Base-by-base conservation (phyloP, 1,140 invertebrate genomes). In the Hormaphis cornu region DNA sequence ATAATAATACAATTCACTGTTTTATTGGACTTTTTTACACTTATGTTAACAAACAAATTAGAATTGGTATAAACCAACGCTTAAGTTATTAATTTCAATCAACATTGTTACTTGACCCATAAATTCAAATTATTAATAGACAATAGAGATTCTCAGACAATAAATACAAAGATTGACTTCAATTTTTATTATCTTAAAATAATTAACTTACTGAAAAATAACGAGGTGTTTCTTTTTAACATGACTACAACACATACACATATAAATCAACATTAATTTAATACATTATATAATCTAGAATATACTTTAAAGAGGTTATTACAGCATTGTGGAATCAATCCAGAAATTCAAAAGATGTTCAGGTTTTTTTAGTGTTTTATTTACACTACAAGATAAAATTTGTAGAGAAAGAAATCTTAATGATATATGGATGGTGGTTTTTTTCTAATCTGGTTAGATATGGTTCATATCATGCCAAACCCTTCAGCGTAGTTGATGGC, bases 401-500 rank as follows among this genome's bases (percentile, higher is more conserved):
- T 33, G 12, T 16, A 53, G 28, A 3, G 20, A 12, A 58, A n/a
- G n/a, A n/a, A n/a, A n/a, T n/a, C n/a, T n/a, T n/a, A n/a, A n/a
- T n/a, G n/a, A 58, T 58, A n/a, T 3, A 40, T 56, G 24, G 28
- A 30, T 54, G 52, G 52, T 16, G 18, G 6, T 26, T 28, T 56
- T 56, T 8, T 56, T 56, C 4, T 1, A 4, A 12, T 24, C 7
- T 40, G 14, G 7, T 40, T 50, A 33, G 9, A 4, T 40, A 3
- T n/a, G 14, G 22, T 58, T 84, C 86, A 91, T 78, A 90, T 81
- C 87, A 91, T 90, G 69, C 89, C 89, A 77, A 91, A 91, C 59
- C 89, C 89, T 81, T 90, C 90, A 2, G 88, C 89, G 76, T 91
- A 90, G 75, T 87, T 90, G 72, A 97, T 95, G 42, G 94, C 93